phyloP scores from a whole-genome alignment of 2,797 vertebrate genomes.

The Vultur gryphus region DNA sequence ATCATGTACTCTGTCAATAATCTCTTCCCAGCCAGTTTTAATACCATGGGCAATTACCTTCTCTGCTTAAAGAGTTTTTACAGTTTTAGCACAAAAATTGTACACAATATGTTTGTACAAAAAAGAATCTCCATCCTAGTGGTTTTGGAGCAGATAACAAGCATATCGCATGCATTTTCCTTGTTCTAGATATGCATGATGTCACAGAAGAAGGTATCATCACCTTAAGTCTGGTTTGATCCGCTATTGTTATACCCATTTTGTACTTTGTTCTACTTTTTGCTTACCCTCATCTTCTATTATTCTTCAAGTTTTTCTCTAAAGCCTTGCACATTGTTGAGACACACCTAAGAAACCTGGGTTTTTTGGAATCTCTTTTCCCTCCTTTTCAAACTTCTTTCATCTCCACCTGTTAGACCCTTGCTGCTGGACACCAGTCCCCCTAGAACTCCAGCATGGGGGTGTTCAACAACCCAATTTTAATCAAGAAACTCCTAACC shows the following conservation, averaged over 20 bases:
- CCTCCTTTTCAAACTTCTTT: not conserved
- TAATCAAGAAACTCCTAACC: not conserved
- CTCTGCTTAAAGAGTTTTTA: not conserved
- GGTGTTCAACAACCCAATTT: not conserved
- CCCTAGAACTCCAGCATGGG: not conserved
- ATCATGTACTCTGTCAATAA: not conserved
- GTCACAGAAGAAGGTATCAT: not conserved
- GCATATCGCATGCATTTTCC: not conserved
- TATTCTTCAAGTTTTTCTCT: not conserved
- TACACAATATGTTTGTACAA: not conserved
- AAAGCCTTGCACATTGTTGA: not conserved
- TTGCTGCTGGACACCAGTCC: not conserved
- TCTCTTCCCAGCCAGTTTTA: not conserved
- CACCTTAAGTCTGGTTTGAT: not conserved
- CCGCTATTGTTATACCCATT: not conserved
- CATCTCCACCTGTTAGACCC: not conserved
- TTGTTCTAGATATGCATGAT: not conserved
- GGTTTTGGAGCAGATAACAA: not conserved
- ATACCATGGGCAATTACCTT: not conserved
- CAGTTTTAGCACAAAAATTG: not conserved
- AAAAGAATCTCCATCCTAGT: not conserved
- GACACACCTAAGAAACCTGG: not conserved
- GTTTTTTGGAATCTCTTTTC: not conserved
- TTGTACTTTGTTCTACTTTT: not conserved
- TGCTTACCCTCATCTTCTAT: not conserved